A percentile compares a stretch with the other conserved stretches of the same genome.
phyloP scores from a whole-genome alignment of 1,140 invertebrate species.

The Lepeophtheirus salmonis region DNA sequence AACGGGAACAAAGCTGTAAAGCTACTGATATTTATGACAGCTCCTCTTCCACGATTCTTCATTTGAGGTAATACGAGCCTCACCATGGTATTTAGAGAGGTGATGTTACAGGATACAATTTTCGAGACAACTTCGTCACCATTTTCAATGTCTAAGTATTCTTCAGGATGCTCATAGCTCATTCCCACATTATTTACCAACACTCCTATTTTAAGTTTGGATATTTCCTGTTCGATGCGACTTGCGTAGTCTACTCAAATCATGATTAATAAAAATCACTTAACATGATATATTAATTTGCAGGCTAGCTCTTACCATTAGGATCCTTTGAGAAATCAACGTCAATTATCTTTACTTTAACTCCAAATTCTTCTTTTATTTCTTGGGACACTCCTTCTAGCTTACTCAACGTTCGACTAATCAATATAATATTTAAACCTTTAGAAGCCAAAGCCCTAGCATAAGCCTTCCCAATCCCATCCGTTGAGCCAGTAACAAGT shows the following conservation, averaged over 20 bases:
- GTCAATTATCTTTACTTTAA: conserved; percentile 57
- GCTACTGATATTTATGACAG: conserved; percentile 33
- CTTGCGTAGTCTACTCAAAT: background rate
- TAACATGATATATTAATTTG: no score
- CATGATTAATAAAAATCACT: no score
- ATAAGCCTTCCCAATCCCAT: conserved; percentile 35
- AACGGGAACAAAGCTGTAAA: conserved; percentile 30
- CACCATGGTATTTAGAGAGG: conserved; percentile 33
- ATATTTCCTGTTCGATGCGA: background rate
- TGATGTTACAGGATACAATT: conserved; percentile 32
- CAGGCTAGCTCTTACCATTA: background rate
- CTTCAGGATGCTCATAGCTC: conserved; percentile 71
- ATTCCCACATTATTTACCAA: conserved; percentile 90
- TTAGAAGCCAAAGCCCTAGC: conserved; percentile 29
- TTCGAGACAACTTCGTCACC: conserved; percentile 20
- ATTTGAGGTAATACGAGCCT: conserved; percentile 33
- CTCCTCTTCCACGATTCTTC: conserved; percentile 28
- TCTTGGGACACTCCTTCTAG: conserved; percentile 51
- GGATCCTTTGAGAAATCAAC: conserved; percentile 53
- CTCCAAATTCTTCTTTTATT: conserved; percentile 51
- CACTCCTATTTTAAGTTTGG: conserved; percentile 60
- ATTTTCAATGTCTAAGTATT: conserved; percentile 36
- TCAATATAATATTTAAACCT: conserved; percentile 66
- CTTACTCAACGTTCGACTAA: conserved; percentile 65
- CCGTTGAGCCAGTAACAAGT: conserved; percentile 36